phyloP scores from a whole-genome alignment of 2,888 invertebrate genomes.

The Hermodice carunculata region DNA sequence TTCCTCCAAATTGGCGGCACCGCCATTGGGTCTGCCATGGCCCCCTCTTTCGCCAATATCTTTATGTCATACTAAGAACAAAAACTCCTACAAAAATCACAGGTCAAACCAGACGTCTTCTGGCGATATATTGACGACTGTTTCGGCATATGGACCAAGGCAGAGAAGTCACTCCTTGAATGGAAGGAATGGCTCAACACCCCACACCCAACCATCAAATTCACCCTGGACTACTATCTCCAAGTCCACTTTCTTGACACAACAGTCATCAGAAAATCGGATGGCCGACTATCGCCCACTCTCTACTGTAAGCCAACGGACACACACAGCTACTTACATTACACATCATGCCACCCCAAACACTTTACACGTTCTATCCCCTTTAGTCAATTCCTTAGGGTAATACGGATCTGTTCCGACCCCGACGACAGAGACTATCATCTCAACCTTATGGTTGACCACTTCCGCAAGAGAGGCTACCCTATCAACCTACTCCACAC shows the following conservation, averaged over 20 bases:
- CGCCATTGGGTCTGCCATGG: constrained; percentile 6
- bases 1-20: constrained; percentile 2
- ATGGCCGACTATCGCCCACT: neutral
- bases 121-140: constrained; percentile 1
- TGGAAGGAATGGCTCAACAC: neutral
- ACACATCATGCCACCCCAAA: neutral
- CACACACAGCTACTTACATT: constrained; percentile 1
- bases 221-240: neutral
- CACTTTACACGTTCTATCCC: neutral
- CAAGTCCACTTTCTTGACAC: constrained; percentile 1
- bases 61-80: constrained; percentile 2
- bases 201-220: neutral
- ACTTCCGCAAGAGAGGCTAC: too few species aligned
- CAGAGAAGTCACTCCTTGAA: neutral
- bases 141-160: neutral
- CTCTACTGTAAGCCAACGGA: constrained; percentile 3
- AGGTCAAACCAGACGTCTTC: neutral
- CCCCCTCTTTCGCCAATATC: constrained; percentile 3
- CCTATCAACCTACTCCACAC: too few species aligned
- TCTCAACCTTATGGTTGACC: too few species aligned
- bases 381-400: neutral
- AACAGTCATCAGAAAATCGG: neutral
- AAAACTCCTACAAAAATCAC: neutral
- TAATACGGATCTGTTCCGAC: neutral
- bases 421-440: too few species aligned